Evolutionary conservation across 1,140 invertebrate genomes (phyloP), one percentile per base, ranked within the genome.

Genomic region (Lepidotrigona ventralis): DNA sequence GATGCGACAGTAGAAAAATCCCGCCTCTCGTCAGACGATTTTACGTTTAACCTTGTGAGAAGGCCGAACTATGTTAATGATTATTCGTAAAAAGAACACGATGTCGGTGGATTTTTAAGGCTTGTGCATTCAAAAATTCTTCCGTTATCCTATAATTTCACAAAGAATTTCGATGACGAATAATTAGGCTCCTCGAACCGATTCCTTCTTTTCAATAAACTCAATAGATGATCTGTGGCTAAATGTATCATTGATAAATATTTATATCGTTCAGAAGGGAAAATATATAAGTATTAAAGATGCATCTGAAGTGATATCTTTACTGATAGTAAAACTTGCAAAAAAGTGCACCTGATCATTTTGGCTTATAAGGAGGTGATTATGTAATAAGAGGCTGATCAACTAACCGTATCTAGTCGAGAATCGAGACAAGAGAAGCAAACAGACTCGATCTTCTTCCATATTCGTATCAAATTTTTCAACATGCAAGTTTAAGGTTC

Each of bases 401-500:
- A 79, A 23, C 11, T 9, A 21, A 29, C 23, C 14, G 21, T 12
- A 29, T 46, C 11, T 68, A 21, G 5, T 21, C 39, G 33, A 19
- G 23, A 17, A 71, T 33, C 26, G 69, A 63, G 17, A 19, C 33
- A 9, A 53, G 51, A 66, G 64, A 21, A 9, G 12, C 46, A 72
- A 77, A 39, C 63, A 54, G 63, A 64, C n/a, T 60, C 66, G 83
- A 72, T 79, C 56, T 54, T 58, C 46, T 70, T 58, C 39, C 86
- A 79, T 51, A 75, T 87, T 86, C 58, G 80, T 53, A 78, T 81
- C 82, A 88, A 89, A 90, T 91, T 91, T 88, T 91, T 88, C 84
- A 58, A 76, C 89, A 86, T 91, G 74, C 91, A 92, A 92, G 91
- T 92, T 92, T 91, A 92, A 91, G 91, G 91, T 85, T 91, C 78